Evolutionary conservation across 2,888 invertebrate species (phyloP).

Genomic region (Boloria euphrosyne): DNA sequence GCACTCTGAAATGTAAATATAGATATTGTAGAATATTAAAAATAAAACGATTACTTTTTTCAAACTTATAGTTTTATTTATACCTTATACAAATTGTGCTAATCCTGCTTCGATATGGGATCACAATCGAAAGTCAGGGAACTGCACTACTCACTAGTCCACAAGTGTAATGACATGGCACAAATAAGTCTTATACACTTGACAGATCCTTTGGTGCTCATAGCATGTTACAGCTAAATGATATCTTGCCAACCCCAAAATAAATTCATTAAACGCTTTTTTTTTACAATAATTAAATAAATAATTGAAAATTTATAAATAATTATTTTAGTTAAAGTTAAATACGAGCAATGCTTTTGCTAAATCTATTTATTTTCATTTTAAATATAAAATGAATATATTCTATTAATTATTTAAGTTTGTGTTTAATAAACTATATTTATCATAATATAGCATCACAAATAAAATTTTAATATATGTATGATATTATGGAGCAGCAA

Average conservation of each 20-base stretch:
- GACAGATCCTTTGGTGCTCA: conserved; percentile 62
- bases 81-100: conserved; percentile 65
- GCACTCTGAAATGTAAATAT: conserved; percentile 29
- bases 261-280: background rate
- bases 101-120: conserved; percentile 61
- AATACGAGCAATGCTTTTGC: too few species aligned
- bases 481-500: conserved; percentile 33
- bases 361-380: too few species aligned
- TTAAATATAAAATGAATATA: too few species aligned
- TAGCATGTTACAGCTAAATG: conserved; percentile 43
- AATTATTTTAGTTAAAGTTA: background rate
- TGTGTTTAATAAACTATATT: too few species aligned
- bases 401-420: too few species aligned
- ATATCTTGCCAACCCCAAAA: conserved; percentile 19
- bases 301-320: background rate
- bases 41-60: conserved; percentile 71
- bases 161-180: conserved; percentile 58
- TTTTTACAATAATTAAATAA: background rate
- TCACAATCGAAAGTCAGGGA: conserved; percentile 59
- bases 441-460: too few species aligned
- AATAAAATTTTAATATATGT: too few species aligned
- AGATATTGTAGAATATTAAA: conserved; percentile 44
- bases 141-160: conserved; percentile 44
- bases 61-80: conserved; percentile 68
- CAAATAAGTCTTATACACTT: conserved; percentile 59